phyloP scores from a whole-genome alignment of 2,888 invertebrate genomes.

The Drosophila colorata region DNA sequence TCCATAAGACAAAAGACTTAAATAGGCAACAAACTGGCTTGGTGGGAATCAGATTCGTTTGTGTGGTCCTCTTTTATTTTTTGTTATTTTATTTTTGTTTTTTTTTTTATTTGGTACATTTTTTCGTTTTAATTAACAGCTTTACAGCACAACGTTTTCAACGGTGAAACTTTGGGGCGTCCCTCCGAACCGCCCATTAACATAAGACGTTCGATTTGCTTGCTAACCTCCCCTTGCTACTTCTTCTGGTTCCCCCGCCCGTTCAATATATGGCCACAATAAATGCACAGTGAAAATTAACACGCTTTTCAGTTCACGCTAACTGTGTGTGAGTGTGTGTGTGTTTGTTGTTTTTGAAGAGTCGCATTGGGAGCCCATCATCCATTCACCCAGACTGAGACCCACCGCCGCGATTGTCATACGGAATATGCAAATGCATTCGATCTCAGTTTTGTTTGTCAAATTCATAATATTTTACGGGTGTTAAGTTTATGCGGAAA shows the following conservation, averaged over 20 bases:
- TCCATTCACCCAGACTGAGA: conserved; percentile 36
- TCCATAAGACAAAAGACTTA: conserved; percentile 58
- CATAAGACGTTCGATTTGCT: conserved; percentile 71
- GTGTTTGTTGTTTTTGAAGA: conserved; percentile 33
- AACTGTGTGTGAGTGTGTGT: conserved; percentile 26
- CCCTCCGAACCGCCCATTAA: conserved; percentile 65
- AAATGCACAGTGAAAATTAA: conserved; percentile 81
- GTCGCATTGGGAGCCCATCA: conserved; percentile 24
- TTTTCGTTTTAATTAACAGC: conserved; percentile 78
- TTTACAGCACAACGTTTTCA: conserved; percentile 71
- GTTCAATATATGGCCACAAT: conserved; percentile 65
- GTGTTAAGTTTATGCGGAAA: conserved; percentile 76
- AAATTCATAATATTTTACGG: conserved; percentile 74
- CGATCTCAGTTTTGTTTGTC: conserved; percentile 63
- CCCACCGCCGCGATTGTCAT: conserved; percentile 76
- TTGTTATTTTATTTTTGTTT: conserved; percentile 15
- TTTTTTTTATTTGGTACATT: conserved; percentile 51
- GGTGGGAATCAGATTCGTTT: conserved; percentile 58
- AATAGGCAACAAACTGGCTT: conserved; percentile 61
- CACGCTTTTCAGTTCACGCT: conserved; percentile 80
- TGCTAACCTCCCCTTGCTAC: conserved; percentile 25
- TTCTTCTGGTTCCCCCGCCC: neutral
- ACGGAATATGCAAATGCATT: conserved; percentile 74
- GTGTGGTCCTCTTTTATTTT: conserved; percentile 54
- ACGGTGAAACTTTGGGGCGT: conserved; percentile 77